Base-by-base conservation (phyloP, 1,140 invertebrate genomes). In the Zophobas atratus region DNA sequence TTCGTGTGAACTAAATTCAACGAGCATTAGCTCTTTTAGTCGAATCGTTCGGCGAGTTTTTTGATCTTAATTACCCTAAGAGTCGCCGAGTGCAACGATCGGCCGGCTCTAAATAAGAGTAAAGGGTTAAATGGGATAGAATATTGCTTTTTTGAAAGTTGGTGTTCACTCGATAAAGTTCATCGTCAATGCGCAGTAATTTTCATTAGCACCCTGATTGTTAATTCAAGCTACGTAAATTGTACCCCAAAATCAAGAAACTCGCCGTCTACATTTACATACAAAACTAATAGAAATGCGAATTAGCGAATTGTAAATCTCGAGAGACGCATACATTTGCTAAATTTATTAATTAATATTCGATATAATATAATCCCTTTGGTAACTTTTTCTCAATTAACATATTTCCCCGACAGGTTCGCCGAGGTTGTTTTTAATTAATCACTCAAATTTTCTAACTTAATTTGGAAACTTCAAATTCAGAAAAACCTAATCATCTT, bases 201-300 rank as follows among this genome's bases (percentile, higher is more conserved):
- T 79, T 75, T 79, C 73, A 79, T 79, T 79, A 79, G 71, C 56
- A 70, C 60, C 72, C 70, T 79, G 73, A 79, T 79, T 79, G 73
- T 76, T 79, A 79, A 79, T 79, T 79, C 77, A 76, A 75, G 73
- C 49, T 79, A 63, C 73, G 77, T 79, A 79, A 75, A 79, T 79
- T 79, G 67, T 70, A 76, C 49, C 77, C 60, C 49, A 57, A 79
- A 79, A 75, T 79, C 73, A 79, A 79, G 77, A 79, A 79, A 79
- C 73, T 67, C 73, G 63, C 60, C 75, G 78, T 70, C 76, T 75
- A 71, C 75, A 81, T 81, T 81, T 81, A 78, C 80, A 80, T 81
- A 80, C 79, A 80, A 81, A 81, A 78, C 80, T 81, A 81, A 81
- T 81, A 81, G 80, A 80, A 81, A 81, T 81, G 79, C 80, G 80